Conservation (phyloP, 2,797 vertebrate genomes). For the Arremon brunneinucha region DNA sequence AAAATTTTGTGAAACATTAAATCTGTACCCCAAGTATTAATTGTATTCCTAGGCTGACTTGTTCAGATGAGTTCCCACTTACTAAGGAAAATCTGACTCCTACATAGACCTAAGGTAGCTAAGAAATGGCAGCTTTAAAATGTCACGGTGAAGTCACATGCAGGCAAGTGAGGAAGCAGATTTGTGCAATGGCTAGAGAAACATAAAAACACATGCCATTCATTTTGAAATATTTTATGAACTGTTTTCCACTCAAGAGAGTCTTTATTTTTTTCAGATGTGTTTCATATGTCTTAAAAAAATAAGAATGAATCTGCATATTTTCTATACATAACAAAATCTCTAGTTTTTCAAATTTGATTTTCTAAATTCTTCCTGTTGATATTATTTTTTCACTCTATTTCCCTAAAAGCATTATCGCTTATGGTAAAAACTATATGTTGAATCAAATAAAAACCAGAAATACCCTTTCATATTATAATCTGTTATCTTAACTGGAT, state of each 20-base stretch:
- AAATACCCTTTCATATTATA: background rate
- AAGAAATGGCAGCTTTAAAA: background rate
- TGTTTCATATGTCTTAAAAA: background rate
- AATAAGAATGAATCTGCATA: background rate
- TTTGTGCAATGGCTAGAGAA: background rate
- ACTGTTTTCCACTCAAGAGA: background rate
- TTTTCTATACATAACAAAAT: background rate
- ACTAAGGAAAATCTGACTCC: background rate
- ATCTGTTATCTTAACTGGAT: accelerated
- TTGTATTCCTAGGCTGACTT: background rate
- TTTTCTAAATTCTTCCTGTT: background rate
- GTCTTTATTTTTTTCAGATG: background rate
- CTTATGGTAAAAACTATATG: background rate
- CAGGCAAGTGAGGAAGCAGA: background rate
- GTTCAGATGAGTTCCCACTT: background rate
- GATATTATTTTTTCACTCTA: background rate
- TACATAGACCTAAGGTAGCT: background rate
- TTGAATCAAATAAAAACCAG: background rate
- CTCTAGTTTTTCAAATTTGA: background rate
- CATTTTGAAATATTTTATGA: background rate
- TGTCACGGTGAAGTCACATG: accelerated
- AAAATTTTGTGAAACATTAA: background rate
- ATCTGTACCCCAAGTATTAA: background rate
- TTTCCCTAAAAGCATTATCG: background rate
- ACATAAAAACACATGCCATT: background rate